These are phyloP conservation scores for Lasioglossum lativentre DNA, from an alignment of 2,888 invertebrate genomes.

Conservation along the genomic window DNA sequence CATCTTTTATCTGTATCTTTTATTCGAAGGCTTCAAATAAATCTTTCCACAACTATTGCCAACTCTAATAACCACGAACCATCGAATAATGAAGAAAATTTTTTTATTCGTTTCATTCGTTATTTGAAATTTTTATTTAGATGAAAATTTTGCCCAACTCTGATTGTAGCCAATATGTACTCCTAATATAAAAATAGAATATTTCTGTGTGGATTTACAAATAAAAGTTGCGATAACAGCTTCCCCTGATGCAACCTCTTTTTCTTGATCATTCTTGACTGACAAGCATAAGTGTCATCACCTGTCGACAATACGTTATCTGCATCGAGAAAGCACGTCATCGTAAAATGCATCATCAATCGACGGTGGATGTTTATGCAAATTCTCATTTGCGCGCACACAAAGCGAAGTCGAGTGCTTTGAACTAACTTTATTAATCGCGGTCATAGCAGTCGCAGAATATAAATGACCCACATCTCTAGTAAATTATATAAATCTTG, in stretches of 20 bases:
- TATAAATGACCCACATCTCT: slow-evolving; percentile 4
- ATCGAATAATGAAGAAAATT: no score
- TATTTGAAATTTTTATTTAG: no score
- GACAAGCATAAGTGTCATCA: not conserved
- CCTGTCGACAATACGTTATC: not conserved
- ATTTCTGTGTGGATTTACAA: not conserved
- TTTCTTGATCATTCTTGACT: not conserved
- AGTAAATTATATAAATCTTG: not conserved
- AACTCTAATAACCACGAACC: no score
- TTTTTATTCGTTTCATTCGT: no score
- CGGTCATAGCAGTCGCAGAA: not conserved
- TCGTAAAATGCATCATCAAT: not conserved
- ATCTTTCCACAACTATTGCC: no score
- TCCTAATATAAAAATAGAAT: not conserved
- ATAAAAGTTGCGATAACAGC: not conserved
- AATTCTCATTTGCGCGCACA: not conserved
- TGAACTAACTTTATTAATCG: not conserved
- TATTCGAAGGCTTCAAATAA: no score
- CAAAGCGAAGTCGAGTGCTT: not conserved
- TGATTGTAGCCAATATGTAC: not conserved
- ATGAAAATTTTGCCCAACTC: no score
- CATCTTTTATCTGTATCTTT: no score
- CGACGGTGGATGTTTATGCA: not conserved
- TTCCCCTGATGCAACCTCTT: not conserved
- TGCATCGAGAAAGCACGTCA: not conserved